Evolutionary conservation across 2,113 vertebrate genomes (phyloP).

Genomic region (Psittacula cyanocephala): DNA sequence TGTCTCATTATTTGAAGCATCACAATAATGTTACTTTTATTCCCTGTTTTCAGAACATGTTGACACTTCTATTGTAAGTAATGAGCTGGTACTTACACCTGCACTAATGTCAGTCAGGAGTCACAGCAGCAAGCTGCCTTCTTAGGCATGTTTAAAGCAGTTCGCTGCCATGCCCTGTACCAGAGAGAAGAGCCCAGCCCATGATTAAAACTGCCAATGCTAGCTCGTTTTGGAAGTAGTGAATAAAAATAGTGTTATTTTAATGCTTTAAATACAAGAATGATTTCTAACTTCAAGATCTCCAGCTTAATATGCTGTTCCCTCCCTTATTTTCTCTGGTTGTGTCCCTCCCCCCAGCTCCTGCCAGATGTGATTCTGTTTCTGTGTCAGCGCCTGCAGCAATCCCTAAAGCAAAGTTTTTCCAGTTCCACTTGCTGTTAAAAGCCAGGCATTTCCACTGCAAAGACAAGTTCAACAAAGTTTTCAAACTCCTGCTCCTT

Average conservation of each 20-base stretch:
- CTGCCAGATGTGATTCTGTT: conserved; percentile 13
- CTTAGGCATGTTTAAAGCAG: neutral
- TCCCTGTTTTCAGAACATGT: neutral
- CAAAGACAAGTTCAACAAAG: neutral
- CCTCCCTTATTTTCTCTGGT: neutral
- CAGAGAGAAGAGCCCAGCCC: neutral
- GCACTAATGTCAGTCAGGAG: neutral
- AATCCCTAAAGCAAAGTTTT: conserved; percentile 23
- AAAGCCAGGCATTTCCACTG: neutral
- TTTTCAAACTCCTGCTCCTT: neutral
- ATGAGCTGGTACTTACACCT: neutral
- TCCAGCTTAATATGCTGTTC: neutral
- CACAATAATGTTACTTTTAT: neutral
- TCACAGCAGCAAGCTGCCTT: rapidly evolving
- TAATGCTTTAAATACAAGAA: neutral
- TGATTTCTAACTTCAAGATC: neutral
- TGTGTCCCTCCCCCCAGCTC: neutral
- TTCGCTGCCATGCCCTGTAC: neutral
- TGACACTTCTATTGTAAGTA: neutral
- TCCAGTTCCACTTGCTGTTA: neutral
- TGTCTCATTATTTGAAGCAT: neutral
- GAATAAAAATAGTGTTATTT: neutral
- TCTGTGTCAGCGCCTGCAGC: conserved; percentile 13
- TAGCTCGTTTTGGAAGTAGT: neutral
- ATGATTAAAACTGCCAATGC: neutral